A percentile compares a stretch with the other conserved stretches of the same genome.
phyloP scores from a whole-genome alignment of 2,888 invertebrate genomes.

The Lamellibrachia satsuma region DNA sequence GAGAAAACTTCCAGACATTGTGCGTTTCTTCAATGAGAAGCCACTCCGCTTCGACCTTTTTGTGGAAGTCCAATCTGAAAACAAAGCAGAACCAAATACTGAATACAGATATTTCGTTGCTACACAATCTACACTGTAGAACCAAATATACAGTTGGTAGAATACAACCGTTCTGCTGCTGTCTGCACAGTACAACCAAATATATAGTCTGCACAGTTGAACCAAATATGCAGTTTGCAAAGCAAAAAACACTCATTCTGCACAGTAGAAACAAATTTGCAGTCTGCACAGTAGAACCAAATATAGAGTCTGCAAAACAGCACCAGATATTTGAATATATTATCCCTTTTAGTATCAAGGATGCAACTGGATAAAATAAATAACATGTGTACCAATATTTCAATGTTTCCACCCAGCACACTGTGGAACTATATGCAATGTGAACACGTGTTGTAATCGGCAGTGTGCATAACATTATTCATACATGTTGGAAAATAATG shows the following conservation, averaged over 20 bases:
- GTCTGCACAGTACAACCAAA: background rate
- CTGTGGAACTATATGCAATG: too few relatives aligned
- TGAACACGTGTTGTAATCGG: too few relatives aligned
- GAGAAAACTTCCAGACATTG: constrained; percentile 73
- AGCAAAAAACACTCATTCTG: background rate
- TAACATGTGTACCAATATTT: background rate
- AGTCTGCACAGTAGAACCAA: background rate
- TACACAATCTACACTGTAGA: background rate
- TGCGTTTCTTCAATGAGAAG: constrained; percentile 84
- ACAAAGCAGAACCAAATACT: constrained; percentile 22
- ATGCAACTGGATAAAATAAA: background rate
- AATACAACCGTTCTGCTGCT: background rate
- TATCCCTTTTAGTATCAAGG: background rate
- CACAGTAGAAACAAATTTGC: background rate
- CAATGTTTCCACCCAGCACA: background rate
- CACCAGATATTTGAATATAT: background rate
- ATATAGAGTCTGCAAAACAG: background rate
- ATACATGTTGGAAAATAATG: too few relatives aligned
- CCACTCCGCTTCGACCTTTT: constrained; percentile 76
- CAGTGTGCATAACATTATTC: too few relatives aligned
- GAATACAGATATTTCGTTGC: background rate
- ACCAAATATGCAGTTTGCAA: background rate
- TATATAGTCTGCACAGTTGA: background rate
- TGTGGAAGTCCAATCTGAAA: constrained; percentile 41
- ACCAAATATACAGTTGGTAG: background rate